Evolutionary conservation across 2,113 vertebrate genomes (phyloP).

Genomic region (Scomber japonicus): DNA sequence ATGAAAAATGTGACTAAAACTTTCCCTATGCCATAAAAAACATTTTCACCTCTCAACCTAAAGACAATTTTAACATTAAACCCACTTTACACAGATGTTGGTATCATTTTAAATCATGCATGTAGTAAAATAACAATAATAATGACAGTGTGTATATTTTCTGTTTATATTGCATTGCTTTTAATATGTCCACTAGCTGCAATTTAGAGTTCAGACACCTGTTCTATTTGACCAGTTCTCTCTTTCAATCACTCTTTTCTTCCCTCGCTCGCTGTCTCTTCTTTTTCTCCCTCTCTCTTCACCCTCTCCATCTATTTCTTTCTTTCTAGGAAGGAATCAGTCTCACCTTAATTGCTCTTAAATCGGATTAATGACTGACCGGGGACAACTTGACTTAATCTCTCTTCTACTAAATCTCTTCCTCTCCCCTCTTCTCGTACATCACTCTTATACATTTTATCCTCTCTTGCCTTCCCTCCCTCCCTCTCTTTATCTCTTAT

Average conservation of each 20-base stretch:
- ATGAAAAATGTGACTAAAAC: neutral
- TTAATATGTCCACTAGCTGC: slow-evolving; percentile 27
- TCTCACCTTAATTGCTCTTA: slow-evolving; percentile 88
- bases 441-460: slow-evolving; percentile 74
- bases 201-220: slow-evolving; percentile 51
- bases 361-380: slow-evolving; percentile 88
- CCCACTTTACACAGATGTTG: too few species aligned
- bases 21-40: neutral
- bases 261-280: slow-evolving; percentile 47
- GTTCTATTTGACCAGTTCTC: slow-evolving; percentile 65
- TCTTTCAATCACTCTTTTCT: slow-evolving; percentile 70
- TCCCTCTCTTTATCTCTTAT: slow-evolving; percentile 44
- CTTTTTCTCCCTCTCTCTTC: slow-evolving; percentile 64
- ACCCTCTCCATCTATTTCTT: slow-evolving; percentile 77
- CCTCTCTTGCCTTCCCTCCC: slow-evolving; percentile 38
- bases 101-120: slow-evolving; percentile 6
- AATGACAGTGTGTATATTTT: neutral
- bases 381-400: slow-evolving; percentile 87
- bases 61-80: slow-evolving; percentile 13
- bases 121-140: neutral
- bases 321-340: slow-evolving; percentile 83
- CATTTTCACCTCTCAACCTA: neutral
- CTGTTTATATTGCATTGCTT: neutral
- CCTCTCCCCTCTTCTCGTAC: slow-evolving; percentile 70
- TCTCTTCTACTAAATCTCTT: slow-evolving; percentile 82